A percentile compares a stretch with the other conserved stretches of the same genome.
Evolutionary conservation across 2,888 invertebrate genomes (phyloP).

Genomic region (Gastracanthus pulcherrimus): DNA sequence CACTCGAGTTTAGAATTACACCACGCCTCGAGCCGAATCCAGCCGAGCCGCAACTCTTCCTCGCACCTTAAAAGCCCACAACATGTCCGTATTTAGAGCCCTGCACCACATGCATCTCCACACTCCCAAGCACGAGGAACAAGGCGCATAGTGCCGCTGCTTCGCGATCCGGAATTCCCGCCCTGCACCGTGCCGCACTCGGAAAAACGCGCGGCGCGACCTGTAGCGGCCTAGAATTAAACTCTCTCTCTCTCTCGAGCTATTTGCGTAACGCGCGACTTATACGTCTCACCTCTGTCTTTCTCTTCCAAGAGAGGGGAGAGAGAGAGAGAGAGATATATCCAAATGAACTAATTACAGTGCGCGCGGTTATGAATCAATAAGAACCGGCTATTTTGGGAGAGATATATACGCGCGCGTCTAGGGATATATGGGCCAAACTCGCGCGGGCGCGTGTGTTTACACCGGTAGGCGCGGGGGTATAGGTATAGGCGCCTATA

Average conservation of each 20-base stretch:
- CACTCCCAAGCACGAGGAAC: neutral
- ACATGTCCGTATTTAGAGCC: constrained; percentile 2
- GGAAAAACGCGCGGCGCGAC: neutral
- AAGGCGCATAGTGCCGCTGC: neutral
- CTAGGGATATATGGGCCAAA: neutral
- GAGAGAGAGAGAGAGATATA: too few relatives aligned
- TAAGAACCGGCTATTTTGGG: neutral
- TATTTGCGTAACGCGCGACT: too few relatives aligned
- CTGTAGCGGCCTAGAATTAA: neutral
- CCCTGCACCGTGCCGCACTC: neutral
- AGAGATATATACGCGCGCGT: too few relatives aligned
- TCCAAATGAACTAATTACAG: constrained; percentile 21
- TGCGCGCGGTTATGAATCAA: constrained; percentile 37
- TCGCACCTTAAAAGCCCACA: neutral
- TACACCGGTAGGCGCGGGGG: neutral
- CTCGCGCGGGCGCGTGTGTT: neutral
- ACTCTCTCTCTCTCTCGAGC: neutral
- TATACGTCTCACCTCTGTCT: neutral
- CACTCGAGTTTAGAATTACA: neutral
- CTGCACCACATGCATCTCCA: neutral
- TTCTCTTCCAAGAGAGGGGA: too few relatives aligned
- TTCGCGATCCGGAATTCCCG: constrained; percentile 21
- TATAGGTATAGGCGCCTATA: neutral
- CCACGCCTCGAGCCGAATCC: too few relatives aligned
- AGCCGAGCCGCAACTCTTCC: neutral